phyloP scores from a whole-genome alignment of 2,888 invertebrate species.

The Lochmaea capreae region DNA sequence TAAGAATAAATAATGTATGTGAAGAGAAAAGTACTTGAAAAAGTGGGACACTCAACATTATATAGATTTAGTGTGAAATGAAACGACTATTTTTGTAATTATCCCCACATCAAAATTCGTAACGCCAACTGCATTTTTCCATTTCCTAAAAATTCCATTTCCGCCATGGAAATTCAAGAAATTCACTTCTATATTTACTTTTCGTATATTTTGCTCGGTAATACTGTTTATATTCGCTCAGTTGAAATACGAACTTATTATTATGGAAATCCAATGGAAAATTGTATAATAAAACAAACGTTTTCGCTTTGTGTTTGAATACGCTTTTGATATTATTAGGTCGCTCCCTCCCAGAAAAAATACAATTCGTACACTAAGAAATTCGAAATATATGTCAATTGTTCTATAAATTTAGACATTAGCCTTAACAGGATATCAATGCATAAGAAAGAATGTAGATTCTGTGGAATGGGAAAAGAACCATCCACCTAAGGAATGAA shows the following conservation, averaged over 20 bases:
- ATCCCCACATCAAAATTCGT: not conserved
- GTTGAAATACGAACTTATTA: constrained; percentile 32
- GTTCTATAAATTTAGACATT: too few relatives aligned
- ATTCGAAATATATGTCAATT: not conserved
- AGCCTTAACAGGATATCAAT: too few relatives aligned
- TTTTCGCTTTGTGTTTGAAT: constrained; percentile 30
- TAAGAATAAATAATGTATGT: not conserved
- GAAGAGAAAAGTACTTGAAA: not conserved
- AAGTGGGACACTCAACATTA: not conserved
- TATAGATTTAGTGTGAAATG: not conserved
- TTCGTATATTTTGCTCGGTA: constrained; percentile 23
- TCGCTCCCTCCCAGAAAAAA: not conserved
- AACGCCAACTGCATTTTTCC: not conserved
- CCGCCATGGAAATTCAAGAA: not conserved
- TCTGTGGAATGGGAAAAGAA: too few relatives aligned
- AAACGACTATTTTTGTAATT: not conserved
- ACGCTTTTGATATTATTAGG: constrained; percentile 27
- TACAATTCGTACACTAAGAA: constrained; percentile 10
- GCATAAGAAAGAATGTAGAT: too few relatives aligned
- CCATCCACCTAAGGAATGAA: too few relatives aligned
- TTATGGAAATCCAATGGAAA: constrained; percentile 34
- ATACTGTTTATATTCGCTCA: constrained; percentile 28
- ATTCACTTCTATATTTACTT: constrained; percentile 16
- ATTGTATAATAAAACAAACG: constrained; percentile 43
- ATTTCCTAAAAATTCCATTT: constrained; percentile 10